Evolutionary conservation across 2,888 invertebrate genomes (phyloP).

Genomic region (Morpho deidamia): DNA sequence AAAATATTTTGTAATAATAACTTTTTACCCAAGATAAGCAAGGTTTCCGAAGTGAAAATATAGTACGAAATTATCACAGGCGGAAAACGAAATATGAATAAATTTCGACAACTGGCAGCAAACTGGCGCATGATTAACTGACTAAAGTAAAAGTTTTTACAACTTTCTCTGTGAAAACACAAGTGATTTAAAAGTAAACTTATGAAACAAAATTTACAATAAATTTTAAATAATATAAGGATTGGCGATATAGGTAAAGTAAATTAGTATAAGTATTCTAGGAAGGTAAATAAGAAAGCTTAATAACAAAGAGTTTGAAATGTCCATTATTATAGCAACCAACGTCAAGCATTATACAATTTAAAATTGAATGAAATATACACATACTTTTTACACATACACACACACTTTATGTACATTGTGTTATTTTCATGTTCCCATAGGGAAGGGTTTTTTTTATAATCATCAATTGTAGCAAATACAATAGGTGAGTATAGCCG

Average conservation of each 20-base stretch:
- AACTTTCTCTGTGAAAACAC: conserved; percentile 16
- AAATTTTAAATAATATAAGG: not conserved
- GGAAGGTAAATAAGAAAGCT: too few species aligned
- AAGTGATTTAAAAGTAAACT: conserved; percentile 13
- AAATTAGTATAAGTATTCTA: too few species aligned
- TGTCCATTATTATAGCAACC: too few species aligned
- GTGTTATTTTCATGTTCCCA: too few species aligned
- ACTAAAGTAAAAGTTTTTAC: conserved; percentile 19
- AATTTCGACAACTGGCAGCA: conserved; percentile 20
- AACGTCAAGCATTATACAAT: too few species aligned
- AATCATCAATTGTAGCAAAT: too few species aligned
- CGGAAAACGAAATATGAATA: conserved; percentile 19
- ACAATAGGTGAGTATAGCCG: too few species aligned
- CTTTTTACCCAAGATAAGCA: conserved; percentile 20
- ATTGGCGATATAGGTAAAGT: not conserved
- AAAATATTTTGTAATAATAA: conserved; percentile 15
- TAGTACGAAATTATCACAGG: conserved; percentile 17
- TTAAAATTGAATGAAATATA: too few species aligned
- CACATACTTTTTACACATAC: too few species aligned
- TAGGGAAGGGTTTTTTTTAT: too few species aligned
- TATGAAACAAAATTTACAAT: conserved; percentile 7
- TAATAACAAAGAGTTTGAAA: too few species aligned
- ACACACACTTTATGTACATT: too few species aligned
- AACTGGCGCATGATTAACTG: conserved; percentile 15
- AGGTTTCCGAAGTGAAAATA: conserved; percentile 19